Percentiles rank a stretch among this genome's conserved stretches.
Evolutionary conservation across 1,140 invertebrate genomes (phyloP).

Genomic region (Drosophila rhopaloa): DNA sequence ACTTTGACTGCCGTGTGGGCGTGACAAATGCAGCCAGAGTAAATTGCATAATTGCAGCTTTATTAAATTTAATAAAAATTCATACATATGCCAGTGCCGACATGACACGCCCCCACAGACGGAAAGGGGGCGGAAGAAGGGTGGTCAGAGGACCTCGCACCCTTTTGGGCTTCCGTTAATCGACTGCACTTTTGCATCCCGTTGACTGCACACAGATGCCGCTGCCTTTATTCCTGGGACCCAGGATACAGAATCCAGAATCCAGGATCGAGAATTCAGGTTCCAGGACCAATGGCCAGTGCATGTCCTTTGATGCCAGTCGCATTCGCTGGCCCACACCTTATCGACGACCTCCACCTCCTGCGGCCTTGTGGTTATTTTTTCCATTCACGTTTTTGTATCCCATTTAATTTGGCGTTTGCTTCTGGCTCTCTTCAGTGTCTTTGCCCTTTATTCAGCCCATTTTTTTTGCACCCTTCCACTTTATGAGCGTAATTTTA

Average conservation of each 20-base stretch:
- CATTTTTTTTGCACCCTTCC: neutral
- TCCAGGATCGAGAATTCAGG: neutral
- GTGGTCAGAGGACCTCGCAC: conserved; percentile 25
- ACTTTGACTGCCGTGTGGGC: conserved; percentile 16
- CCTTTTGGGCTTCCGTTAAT: conserved; percentile 64
- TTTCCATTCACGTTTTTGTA: conserved; percentile 32
- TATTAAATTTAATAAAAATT: conserved; percentile 80
- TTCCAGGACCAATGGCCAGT: conserved; percentile 21
- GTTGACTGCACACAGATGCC: conserved; percentile 59
- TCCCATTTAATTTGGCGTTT: conserved; percentile 74
- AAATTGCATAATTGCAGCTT: conserved; percentile 72
- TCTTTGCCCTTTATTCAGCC: conserved; percentile 42
- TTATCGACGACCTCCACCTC: neutral
- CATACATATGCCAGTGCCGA: conserved; percentile 46
- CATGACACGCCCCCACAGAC: conserved; percentile 45
- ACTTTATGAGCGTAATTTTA: conserved; percentile 63
- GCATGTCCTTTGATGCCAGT: conserved; percentile 61
- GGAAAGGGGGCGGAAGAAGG: neutral
- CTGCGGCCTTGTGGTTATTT: conserved; percentile 24
- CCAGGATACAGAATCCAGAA: neutral
- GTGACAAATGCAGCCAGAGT: conserved; percentile 70
- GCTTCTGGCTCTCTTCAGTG: conserved; percentile 33
- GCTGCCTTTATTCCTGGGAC: neutral
- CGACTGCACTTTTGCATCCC: conserved; percentile 78
- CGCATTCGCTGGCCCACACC: conserved; percentile 35